A percentile compares a stretch with the other conserved stretches of the same genome.
Evolutionary conservation across 2,113 vertebrate genomes (phyloP).

Genomic region (Cryptomyrus ogoouensis): DNA sequence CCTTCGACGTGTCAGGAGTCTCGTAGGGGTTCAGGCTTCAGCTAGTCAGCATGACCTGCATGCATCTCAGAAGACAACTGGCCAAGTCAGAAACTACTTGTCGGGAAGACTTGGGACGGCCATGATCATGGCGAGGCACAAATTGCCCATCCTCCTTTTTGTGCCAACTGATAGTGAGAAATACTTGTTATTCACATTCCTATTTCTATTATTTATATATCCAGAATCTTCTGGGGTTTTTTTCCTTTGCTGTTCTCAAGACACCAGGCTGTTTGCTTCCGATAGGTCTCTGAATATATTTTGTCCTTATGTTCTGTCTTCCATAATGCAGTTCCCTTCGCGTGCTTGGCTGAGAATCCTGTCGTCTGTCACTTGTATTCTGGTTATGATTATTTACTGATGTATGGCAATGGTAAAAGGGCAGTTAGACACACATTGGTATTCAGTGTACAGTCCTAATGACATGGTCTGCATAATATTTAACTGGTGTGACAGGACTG

Average conservation of each 20-base stretch:
- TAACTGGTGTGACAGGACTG: conserved; percentile 19
- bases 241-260: not conserved
- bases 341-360: not conserved
- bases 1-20: not conserved
- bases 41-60: conserved; percentile 1
- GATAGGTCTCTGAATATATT: not conserved
- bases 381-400: not conserved
- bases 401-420: not conserved
- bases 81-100: not conserved
- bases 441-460: conserved; percentile 10
- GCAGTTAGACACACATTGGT: not conserved
- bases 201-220: not conserved
- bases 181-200: not conserved
- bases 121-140: not conserved
- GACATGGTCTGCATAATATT: conserved; percentile 11
- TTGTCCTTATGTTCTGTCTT: not conserved
- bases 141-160: not conserved
- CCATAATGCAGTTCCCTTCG: not conserved
- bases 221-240: not conserved
- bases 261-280: not conserved
- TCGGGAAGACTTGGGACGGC: not conserved
- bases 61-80: not conserved
- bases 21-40: not conserved
- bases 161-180: not conserved
- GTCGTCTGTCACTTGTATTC: not conserved